Conservation (phyloP, 1,140 invertebrate genomes). For the Vollenhovia emeryi region DNA sequence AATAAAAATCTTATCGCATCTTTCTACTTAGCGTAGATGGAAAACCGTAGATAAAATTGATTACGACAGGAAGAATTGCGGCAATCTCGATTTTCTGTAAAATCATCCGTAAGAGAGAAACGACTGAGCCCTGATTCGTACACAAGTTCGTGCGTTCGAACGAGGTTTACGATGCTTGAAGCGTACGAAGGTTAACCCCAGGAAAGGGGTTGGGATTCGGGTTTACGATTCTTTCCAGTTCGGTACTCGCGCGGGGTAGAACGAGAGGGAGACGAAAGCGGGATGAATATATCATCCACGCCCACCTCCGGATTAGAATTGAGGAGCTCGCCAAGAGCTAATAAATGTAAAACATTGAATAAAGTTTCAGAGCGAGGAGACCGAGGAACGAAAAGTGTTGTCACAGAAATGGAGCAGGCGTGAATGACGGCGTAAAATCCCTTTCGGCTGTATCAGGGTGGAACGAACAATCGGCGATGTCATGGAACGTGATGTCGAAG, state of each 20-base stretch:
- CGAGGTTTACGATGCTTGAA: constrained; percentile 64
- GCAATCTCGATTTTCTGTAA: constrained; percentile 2
- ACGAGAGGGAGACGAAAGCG: not conserved
- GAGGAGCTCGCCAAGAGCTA: constrained; percentile 40
- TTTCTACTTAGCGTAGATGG: not conserved
- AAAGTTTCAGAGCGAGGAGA: constrained; percentile 35
- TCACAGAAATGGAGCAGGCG: constrained; percentile 2
- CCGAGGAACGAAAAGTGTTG: not conserved
- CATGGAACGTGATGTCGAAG: not conserved
- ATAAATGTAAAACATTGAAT: constrained; percentile 63
- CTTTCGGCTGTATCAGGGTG: not conserved
- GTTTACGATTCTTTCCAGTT: constrained; percentile 65
- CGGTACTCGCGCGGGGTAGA: constrained; percentile 41
- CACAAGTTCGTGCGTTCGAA: constrained; percentile 38
- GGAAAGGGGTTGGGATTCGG: constrained; percentile 27
- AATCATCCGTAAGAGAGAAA: constrained; percentile 23
- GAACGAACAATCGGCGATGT: constrained; percentile 2
- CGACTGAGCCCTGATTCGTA: not conserved
- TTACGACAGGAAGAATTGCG: not conserved
- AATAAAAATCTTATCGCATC: not conserved
- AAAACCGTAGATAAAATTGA: constrained; percentile 18
- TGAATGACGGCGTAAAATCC: not conserved
- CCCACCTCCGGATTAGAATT: constrained; percentile 62
- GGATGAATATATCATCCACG: constrained; percentile 41
- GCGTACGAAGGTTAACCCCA: constrained; percentile 52